These are phyloP conservation scores for Anthrax anthrax DNA, from an alignment of 2,888 invertebrate species.

Conservation along the genomic window DNA sequence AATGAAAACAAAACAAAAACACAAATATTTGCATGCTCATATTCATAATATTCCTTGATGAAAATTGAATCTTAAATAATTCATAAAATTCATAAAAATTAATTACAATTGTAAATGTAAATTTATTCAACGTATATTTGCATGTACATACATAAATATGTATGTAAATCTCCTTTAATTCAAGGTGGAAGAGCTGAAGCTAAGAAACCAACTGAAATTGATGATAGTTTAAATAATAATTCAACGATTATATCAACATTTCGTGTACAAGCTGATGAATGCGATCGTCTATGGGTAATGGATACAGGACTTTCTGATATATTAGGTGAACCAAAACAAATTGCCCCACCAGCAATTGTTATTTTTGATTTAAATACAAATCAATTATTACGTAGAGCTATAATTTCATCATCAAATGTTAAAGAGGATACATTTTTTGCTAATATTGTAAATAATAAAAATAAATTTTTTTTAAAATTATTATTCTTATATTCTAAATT, in stretches of 20 bases:
- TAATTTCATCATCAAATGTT: conserved; percentile 49
- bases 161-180: background rate
- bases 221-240: conserved; percentile 38
- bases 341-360: conserved; percentile 47
- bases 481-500: background rate
- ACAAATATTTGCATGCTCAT: too few relatives aligned
- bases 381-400: conserved; percentile 50
- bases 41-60: too few relatives aligned
- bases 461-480: background rate
- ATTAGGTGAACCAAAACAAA: conserved; percentile 48
- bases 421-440: conserved; percentile 68
- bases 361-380: conserved; percentile 65
- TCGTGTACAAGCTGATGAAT: conserved; percentile 55
- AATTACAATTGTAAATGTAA: too few relatives aligned
- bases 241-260: conserved; percentile 57
- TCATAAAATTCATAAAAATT: too few relatives aligned
- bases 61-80: too few relatives aligned
- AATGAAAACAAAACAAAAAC: too few relatives aligned
- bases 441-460: conserved; percentile 47
- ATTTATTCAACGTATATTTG: background rate
- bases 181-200: conserved; percentile 26
- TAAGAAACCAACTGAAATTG: conserved; percentile 31
- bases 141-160: background rate
- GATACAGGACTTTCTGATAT: conserved; percentile 68
- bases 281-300: conserved; percentile 70